These are phyloP conservation scores for Coptotermes formosanus DNA, from an alignment of 1,140 invertebrate species.

Conservation along the genomic window DNA sequence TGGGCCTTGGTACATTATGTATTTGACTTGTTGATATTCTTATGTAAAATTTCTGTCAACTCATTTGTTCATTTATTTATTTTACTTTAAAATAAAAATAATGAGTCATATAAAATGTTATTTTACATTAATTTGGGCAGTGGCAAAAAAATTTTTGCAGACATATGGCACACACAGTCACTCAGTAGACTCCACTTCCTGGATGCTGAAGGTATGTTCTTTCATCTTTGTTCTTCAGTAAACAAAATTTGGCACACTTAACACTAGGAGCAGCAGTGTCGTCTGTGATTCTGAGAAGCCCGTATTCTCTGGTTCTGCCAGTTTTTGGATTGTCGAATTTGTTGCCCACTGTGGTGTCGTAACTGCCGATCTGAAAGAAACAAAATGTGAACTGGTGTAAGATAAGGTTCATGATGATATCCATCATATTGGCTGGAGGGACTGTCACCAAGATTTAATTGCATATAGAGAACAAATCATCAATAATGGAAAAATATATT, in stretches of 20 bases:
- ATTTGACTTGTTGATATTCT: neutral
- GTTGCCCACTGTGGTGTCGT: neutral
- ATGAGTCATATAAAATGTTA: neutral
- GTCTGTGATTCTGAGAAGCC: neutral
- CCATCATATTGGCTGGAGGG: too few species aligned
- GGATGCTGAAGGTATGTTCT: neutral
- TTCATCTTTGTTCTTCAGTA: neutral
- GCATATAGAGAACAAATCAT: too few species aligned
- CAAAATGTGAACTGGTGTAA: neutral
- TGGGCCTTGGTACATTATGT: neutral
- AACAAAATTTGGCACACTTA: neutral
- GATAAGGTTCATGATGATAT: too few species aligned
- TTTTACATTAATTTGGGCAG: neutral
- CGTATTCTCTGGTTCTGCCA: neutral
- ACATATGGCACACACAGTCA: neutral
- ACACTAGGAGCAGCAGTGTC: neutral
- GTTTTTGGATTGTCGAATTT: neutral
- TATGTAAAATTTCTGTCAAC: neutral
- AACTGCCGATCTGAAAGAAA: neutral
- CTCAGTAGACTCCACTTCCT: neutral
- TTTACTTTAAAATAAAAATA: constrained; percentile 13
- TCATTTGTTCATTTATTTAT: neutral
- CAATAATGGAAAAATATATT: too few species aligned
- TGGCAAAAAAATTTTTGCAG: neutral
- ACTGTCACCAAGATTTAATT: too few species aligned